Percentiles rank a stretch among this genome's conserved stretches.
Conservation (phyloP, 2,113 vertebrate genomes). For the Ciconia maguari region DNA sequence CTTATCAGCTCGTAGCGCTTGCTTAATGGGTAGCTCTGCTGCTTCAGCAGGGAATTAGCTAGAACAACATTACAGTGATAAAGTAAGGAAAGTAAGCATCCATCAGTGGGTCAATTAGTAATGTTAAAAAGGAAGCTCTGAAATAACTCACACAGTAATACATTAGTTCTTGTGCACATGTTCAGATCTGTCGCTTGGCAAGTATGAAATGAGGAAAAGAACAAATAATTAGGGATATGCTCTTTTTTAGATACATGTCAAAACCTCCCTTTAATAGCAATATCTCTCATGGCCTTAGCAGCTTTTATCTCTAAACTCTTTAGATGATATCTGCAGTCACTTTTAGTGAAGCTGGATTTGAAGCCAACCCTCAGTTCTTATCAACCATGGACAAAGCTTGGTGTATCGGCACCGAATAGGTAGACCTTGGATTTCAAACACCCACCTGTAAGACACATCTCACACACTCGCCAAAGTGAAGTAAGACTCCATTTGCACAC, state of each 20-base stretch:
- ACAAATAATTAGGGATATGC: neutral
- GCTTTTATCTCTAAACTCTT: constrained; percentile 9
- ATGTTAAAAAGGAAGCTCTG: constrained; percentile 10
- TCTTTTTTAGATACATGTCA: neutral
- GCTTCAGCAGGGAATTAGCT: constrained; percentile 59
- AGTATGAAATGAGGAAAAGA: neutral
- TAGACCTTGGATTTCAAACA: neutral
- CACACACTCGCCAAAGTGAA: neutral
- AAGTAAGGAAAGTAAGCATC: constrained; percentile 27
- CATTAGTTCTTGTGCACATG: neutral
- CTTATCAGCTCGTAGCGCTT: constrained; percentile 34
- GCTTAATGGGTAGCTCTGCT: constrained; percentile 52
- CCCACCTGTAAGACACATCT: neutral
- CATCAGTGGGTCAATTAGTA: constrained; percentile 45
- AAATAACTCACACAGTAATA: neutral
- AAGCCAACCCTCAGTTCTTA: neutral
- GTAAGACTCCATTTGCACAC: neutral
- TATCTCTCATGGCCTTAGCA: neutral
- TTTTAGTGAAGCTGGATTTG: neutral
- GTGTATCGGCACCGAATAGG: rapidly evolving
- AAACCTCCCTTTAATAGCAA: neutral
- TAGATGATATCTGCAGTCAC: neutral
- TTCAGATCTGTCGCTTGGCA: neutral
- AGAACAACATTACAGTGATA: constrained; percentile 35
- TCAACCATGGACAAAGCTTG: neutral